A percentile compares a stretch with the other conserved stretches of the same genome.
Conservation (phyloP, 2,888 invertebrate species). For the Stenchaetothrips biformis region DNA sequence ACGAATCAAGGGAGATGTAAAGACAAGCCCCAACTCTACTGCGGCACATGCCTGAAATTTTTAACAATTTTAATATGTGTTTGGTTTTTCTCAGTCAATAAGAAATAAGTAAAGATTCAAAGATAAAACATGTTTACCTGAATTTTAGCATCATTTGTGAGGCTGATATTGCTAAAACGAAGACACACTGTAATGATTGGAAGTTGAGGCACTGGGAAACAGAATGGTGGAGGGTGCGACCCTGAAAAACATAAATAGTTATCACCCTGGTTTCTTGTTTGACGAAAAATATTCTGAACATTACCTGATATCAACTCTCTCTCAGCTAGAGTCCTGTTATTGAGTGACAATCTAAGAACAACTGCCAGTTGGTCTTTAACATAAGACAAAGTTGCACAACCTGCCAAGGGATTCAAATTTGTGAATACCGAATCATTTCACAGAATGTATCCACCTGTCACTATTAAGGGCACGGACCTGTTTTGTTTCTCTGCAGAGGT, state of each 20-base stretch:
- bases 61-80: not conserved
- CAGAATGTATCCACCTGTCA: not conserved
- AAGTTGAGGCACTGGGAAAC: not conserved
- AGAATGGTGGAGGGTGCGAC: not conserved
- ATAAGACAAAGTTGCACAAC: slow-evolving; percentile 1
- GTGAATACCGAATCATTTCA: not conserved
- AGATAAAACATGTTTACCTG: not conserved
- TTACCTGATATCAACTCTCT: not conserved
- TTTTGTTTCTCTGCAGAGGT: not conserved
- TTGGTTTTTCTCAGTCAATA: not conserved
- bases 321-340: not conserved
- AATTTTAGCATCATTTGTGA: not conserved
- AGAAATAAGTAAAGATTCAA: not conserved
- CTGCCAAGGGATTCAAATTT: not conserved
- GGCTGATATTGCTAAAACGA: not conserved
- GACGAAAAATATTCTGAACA: not conserved
- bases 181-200: not conserved
- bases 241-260: not conserved
- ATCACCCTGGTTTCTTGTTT: not conserved
- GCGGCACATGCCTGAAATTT: slow-evolving; percentile 2
- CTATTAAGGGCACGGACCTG: not conserved
- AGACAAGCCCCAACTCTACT: not conserved
- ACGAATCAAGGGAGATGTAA: not conserved
- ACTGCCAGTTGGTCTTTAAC: not conserved
- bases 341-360: not conserved